Evolutionary conservation across 1,140 invertebrate genomes (phyloP), one percentile per base, ranked within the genome.

Genomic region (Pectinophora gossypiella): DNA sequence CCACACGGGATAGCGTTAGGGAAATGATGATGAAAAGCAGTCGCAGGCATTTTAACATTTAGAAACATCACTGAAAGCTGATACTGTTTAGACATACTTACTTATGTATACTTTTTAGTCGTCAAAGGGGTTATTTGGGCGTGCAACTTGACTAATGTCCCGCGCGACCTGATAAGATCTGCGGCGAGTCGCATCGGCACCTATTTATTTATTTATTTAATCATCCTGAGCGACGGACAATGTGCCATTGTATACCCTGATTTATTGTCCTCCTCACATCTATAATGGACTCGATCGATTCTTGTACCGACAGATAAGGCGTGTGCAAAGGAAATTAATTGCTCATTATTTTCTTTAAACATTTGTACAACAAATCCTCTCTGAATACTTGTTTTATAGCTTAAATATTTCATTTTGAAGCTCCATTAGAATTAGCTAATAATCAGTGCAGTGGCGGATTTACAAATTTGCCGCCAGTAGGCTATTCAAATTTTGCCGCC

Each of bases 131-230:
- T 70, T 55, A 61, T 64, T 74, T 82, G 59, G 40, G 71, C 58
- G 27, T 68, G 60, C 58, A 50, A 44, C 42, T 68, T 59, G 70
- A 70, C 69, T 69, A 77, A 71, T 74, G 72, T 78, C 72, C 68
- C 64, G 52, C 70, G 59, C 66, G 56, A 27, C 10, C 54, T 53
- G 81, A 85, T 85, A 83, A 80, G 68, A 85, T 85, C 76, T 57
- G 61, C 66, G 70, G 71, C 64, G 66, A 60, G 62, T 68, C 61
- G 65, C 67, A 77, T 72, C 76, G 72, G 68, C 77, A 76, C 77
- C 82, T 82, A 76, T 81, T 72, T 72, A 68, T 68, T 78, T 78
- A 79, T 80, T 82, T 85, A 86, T 83, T 83, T 83, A 84, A 83
- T 84, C 83, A 76, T 69, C 50, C 64, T 77, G 77, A 85, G 68